Evolutionary conservation across 1,140 invertebrate genomes (phyloP).

Genomic region (Orius laevigatus): DNA sequence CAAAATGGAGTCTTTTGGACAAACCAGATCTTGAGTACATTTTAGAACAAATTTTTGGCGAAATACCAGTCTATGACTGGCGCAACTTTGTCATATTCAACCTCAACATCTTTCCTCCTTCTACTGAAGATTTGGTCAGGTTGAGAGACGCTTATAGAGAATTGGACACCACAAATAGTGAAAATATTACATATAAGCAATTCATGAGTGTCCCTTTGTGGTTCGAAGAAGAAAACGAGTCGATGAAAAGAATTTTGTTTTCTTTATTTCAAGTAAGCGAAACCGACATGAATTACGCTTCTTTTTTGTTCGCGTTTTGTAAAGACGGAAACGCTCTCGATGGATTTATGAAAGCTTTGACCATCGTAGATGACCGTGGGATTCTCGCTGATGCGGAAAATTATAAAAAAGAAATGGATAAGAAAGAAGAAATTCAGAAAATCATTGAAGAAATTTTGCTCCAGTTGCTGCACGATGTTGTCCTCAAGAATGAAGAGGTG

Average conservation of each 20-base stretch:
- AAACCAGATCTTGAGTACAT: conserved; percentile 25
- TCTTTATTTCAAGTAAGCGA: conserved; percentile 32
- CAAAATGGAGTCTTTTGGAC: conserved; percentile 28
- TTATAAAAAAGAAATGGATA: no score
- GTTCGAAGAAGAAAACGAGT: conserved; percentile 32
- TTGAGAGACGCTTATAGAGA: conserved; percentile 28
- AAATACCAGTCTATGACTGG: conserved; percentile 36
- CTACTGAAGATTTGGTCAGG: conserved; percentile 30
- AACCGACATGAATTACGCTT: conserved; percentile 35
- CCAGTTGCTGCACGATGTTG: no score
- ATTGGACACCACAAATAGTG: conserved; percentile 28
- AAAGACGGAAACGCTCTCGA: conserved; percentile 32
- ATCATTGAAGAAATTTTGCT: no score
- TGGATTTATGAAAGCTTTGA: conserved; percentile 36
- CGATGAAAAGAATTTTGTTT: conserved; percentile 33
- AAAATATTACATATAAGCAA: conserved; percentile 27
- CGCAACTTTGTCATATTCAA: conserved; percentile 41
- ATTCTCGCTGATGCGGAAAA: no score
- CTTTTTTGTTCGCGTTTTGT: conserved; percentile 38
- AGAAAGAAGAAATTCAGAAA: no score
- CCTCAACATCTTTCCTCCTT: conserved; percentile 33
- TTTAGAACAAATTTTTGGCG: conserved; percentile 31
- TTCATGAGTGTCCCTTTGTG: conserved; percentile 31
- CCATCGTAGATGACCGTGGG: no score
- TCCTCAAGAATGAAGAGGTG: no score